These are phyloP conservation scores for Deroptyus accipitrinus DNA, from an alignment of 2,113 vertebrate species.

Conservation along the genomic window DNA sequence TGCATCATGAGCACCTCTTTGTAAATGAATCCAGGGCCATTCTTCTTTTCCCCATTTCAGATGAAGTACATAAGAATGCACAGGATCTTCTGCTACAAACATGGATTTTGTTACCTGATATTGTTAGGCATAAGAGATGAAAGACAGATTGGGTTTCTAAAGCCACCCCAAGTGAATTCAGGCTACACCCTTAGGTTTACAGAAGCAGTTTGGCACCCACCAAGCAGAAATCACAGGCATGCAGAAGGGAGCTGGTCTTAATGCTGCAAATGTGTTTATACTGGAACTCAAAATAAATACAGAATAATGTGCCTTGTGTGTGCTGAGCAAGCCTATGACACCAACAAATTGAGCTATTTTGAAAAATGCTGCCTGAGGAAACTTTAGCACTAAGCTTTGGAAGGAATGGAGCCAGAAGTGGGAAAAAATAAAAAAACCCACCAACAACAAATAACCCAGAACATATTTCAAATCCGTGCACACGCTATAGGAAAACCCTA, in stretches of 20 bases:
- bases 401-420: neutral
- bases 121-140: neutral
- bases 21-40: neutral
- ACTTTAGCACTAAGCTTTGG: conserved; percentile 17
- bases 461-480: conserved; percentile 24
- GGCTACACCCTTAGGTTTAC: conserved; percentile 49
- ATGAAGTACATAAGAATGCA: neutral
- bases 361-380: conserved; percentile 60
- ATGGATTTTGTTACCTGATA: neutral
- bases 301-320: conserved; percentile 57
- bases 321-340: conserved; percentile 45
- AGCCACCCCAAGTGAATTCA: conserved; percentile 45
- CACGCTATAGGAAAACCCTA: conserved; percentile 52
- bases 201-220: conserved; percentile 58
- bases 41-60: neutral
- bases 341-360: conserved; percentile 49
- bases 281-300: conserved; percentile 68
- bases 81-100: neutral
- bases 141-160: neutral
- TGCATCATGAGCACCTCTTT: neutral
- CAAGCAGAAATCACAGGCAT: conserved; percentile 59
- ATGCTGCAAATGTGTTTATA: conserved; percentile 61
- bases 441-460: conserved; percentile 24
- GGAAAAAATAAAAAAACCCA: neutral
- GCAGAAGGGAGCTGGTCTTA: conserved; percentile 33